These are phyloP conservation scores for Nycticorax nycticorax DNA, from an alignment of 2,113 vertebrate genomes.

Conservation along the genomic window DNA sequence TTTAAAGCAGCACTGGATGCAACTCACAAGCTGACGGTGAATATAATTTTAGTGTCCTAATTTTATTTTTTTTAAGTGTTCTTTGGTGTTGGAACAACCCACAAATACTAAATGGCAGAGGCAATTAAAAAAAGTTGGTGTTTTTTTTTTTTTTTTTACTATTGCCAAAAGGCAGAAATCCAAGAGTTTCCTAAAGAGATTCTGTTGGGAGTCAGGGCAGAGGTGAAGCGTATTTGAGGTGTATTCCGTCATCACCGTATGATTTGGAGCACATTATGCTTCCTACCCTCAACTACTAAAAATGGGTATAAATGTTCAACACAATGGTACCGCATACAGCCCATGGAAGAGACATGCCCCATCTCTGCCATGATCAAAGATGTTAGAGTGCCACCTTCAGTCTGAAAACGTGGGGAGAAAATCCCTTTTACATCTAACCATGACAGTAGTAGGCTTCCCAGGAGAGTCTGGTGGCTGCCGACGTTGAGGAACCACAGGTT, in stretches of 20 bases:
- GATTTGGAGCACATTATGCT: not conserved
- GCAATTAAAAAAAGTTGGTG: not conserved
- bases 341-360: not conserved
- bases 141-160: not conserved
- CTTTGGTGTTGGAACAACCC: not conserved
- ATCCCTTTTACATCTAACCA: not conserved
- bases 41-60: not conserved
- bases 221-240: not conserved
- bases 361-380: slow-evolving; percentile 8
- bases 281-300: not conserved
- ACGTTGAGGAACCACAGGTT: not conserved
- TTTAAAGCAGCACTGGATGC: not conserved
- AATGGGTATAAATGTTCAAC: not conserved
- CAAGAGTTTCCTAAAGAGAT: not conserved
- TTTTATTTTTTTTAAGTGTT: not conserved
- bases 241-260: not conserved
- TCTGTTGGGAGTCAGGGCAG: not conserved
- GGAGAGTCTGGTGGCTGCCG: not conserved
- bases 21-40: not conserved
- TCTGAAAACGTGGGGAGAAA: not conserved
- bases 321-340: not conserved
- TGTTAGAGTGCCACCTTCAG: slow-evolving; percentile 68
- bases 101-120: not conserved
- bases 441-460: not conserved
- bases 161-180: not conserved